Evolutionary conservation across 1,140 invertebrate genomes (phyloP), one percentile per base, ranked within the genome.

Genomic region (Heliothis virescens): DNA sequence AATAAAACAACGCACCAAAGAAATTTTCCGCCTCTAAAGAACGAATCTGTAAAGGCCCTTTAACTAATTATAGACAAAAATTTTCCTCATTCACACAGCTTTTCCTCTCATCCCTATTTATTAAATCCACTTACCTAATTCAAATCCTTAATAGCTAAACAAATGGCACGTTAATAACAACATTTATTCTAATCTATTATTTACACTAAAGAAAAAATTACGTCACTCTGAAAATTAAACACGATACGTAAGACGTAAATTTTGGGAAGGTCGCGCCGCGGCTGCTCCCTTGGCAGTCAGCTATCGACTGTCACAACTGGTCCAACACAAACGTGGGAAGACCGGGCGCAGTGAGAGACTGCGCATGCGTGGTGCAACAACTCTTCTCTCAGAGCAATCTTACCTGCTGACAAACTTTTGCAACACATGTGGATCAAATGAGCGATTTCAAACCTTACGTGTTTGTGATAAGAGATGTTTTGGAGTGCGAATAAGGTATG

Each of bases 261-360:
- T 69, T 47, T 9, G 75, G 59, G 60, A 76, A 71, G 18, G 79
- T 53, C 65, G 71, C 34, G 73, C n/a, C 79, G 69, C 89, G 85
- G 81, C 86, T 82, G 72, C 41, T 84, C 79, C 63, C 41, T 15
- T 63, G 73, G 79, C 71, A 81, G 81, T 57, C 63, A 83, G 80
- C 87, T 92, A 92, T 92, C 89, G 91, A 92, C 91, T 92, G 89
- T 91, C 87, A 90, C 62, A 80, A 79, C 50, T 53, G n/a, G 82
- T 63, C n/a, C 73, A 67, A 81, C 48, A 76, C 79, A n/a, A 81
- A 80, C 76, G 59, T 85, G n/a, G 80, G 67, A 41, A 69, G 48
- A 48, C 86, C 85, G 86, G 90, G 85, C 90, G 91, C 90, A 92
- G 85, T 87, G 82, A 62, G 69, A n/a, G 57, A 85, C 41, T 15